Evolutionary conservation across 2,113 vertebrate species (phyloP), one percentile per base, ranked within the genome.

Genomic region (Rhipidura dahli): DNA sequence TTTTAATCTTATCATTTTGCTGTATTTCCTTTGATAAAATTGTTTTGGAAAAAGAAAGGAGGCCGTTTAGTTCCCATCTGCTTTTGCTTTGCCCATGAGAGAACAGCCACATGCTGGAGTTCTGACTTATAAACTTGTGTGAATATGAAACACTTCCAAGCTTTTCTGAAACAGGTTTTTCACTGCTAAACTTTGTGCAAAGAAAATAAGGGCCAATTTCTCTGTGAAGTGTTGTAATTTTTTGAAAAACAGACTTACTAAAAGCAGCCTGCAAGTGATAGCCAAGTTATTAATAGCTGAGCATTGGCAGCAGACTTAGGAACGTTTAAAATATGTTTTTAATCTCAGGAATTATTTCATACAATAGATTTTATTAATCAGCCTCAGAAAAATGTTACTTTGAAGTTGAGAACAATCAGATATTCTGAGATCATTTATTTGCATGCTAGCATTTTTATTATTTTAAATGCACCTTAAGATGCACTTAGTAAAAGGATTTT

Each of bases 11-110:
- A 54, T 35, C 0, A 27, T 26, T 10, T 70, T 70, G 13, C 16
- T 70, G 7, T 44, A 56, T 78, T 78, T 77, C n/a, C 26, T 47
- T 24, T 18, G 31, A 30, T 39, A 71, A 77, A 70, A 18, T 30
- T 21, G 6, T 11, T 57, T 33, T 28, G 10, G 13, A 40, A 63
- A 20, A 66, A 75, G 47, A 78, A 72, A 21, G 11, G 5, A 75
- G 18, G 8, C 2, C 0, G 0, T 20, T 70, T 49, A 0, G 0
- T 31, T 71, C 31, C 66, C 3, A 1, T 31, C 7, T 15, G 26
- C 15, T 45, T 60, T 45, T 72, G 12, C 11, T 76, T 42, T 81
- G 39, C 10, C 42, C 21, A 8, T 15, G 22, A 20, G 15, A 63
- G 33, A 83, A 21, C 23, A 28, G 4, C 13, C 21, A 60, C 1